phyloP scores from a whole-genome alignment of 2,797 vertebrate species.

The Oophaga sylvatica region DNA sequence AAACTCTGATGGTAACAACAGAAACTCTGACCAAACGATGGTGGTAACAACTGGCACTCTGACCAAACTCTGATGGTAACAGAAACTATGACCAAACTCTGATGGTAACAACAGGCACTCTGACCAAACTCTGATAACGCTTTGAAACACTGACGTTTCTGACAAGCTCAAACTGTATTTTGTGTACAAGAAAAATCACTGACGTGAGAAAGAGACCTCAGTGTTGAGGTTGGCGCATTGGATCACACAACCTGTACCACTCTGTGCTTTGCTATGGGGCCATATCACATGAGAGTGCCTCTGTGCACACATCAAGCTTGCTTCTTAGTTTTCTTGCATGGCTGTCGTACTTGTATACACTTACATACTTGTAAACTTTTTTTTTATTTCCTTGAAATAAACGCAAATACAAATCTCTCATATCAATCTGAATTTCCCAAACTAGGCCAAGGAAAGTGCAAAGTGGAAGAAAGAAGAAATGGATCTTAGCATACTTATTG shows the following conservation, averaged over 20 bases:
- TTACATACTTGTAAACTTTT: neutral
- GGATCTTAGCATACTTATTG: slow-evolving; percentile 82
- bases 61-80: too few relatives aligned
- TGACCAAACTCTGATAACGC: too few relatives aligned
- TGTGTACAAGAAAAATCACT: too few relatives aligned
- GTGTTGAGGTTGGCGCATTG: neutral
- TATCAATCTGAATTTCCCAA: neutral
- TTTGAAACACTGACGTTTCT: too few relatives aligned
- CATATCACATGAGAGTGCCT: neutral
- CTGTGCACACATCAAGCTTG: too few relatives aligned
- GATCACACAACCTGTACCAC: neutral
- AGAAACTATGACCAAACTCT: too few relatives aligned
- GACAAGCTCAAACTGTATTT: too few relatives aligned
- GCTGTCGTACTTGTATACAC: neutral
- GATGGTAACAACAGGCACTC: too few relatives aligned
- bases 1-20: too few relatives aligned
- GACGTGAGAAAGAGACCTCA: too few relatives aligned
- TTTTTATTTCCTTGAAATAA: neutral
- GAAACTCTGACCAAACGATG: too few relatives aligned
- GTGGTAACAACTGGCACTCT: too few relatives aligned
- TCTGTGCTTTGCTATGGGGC: neutral
- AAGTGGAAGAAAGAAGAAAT: slow-evolving; percentile 78
- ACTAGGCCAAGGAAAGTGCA: slow-evolving; percentile 75
- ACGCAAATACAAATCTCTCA: neutral
- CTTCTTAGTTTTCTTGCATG: neutral